phyloP scores from a whole-genome alignment of 30 jellyfish, hydroid and myxozoan species.

The Aurelia sp. region DNA sequence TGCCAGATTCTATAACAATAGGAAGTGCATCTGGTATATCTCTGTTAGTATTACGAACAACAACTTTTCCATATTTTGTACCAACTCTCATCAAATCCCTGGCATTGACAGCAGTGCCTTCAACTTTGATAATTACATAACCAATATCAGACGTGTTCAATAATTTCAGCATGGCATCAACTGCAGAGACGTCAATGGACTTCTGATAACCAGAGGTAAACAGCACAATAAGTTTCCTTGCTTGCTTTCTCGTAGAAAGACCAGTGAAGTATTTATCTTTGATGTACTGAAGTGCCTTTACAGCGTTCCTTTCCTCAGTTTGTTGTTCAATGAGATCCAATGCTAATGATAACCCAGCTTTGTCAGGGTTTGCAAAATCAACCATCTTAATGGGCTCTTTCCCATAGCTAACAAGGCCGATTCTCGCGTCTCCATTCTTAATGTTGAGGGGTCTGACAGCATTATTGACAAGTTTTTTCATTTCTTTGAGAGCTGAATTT shows the following conservation, averaged over 20 bases:
- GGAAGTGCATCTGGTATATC: conserved; percentile 65
- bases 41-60: not conserved
- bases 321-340: conserved; percentile 22
- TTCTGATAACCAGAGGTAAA: conserved; percentile 26
- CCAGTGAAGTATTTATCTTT: conserved; percentile 17
- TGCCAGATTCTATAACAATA: conserved; percentile 36
- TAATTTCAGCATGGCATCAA: conserved; percentile 31
- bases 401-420: conserved; percentile 43
- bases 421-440: conserved; percentile 38
- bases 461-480: conserved; percentile 27
- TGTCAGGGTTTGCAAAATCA: conserved; percentile 24
- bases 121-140: conserved; percentile 27
- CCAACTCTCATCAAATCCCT: not conserved
- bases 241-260: not conserved
- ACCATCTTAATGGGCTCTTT: not conserved
- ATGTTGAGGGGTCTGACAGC: conserved; percentile 27
- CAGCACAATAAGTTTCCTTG: conserved; percentile 45
- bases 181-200: conserved; percentile 5
- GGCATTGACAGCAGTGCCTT: not conserved
- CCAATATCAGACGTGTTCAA: conserved; percentile 43
- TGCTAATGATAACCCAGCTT: conserved; percentile 21
- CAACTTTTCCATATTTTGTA: conserved; percentile 50
- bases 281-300: conserved; percentile 23
- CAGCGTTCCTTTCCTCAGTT: conserved; percentile 35
- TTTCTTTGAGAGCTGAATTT: conserved; percentile 19